These are phyloP conservation scores for Dicrurus megarhynchus DNA, from an alignment of 2,113 vertebrate species.

Conservation along the genomic window DNA sequence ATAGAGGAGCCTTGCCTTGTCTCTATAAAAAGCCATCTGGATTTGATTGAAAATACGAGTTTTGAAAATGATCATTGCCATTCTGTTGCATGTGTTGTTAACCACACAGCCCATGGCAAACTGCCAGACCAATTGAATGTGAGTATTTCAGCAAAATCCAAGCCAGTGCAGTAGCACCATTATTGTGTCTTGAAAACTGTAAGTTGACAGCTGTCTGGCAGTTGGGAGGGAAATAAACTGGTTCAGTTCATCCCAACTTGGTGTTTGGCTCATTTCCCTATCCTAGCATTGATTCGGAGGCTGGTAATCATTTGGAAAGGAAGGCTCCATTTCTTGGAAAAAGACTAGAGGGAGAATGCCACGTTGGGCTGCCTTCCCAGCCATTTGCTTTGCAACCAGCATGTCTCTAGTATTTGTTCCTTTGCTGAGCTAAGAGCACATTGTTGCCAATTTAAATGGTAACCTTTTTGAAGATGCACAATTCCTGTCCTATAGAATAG, in stretches of 20 bases:
- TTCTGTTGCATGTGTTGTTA: neutral
- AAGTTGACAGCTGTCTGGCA: slow-evolving; percentile 6
- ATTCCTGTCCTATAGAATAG: neutral
- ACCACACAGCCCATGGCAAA: neutral
- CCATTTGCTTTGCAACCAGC: neutral
- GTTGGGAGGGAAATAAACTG: neutral
- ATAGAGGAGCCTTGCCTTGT: neutral
- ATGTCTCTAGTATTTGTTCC: neutral
- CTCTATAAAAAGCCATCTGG: neutral
- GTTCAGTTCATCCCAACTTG: neutral
- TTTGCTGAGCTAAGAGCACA: neutral
- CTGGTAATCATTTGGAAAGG: neutral
- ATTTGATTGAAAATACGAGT: neutral
- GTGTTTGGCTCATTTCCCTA: neutral
- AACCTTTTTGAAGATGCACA: neutral
- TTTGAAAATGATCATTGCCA: neutral
- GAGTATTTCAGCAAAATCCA: neutral
- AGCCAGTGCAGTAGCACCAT: neutral
- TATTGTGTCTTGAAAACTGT: neutral
- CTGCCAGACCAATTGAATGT: neutral
- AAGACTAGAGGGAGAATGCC: neutral
- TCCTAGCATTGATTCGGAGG: neutral
- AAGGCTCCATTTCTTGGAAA: neutral
- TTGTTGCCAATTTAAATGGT: neutral
- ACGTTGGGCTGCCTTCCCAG: neutral